These are phyloP conservation scores for Orgyia antiqua DNA, from an alignment of 2,888 invertebrate species.

Conservation along the genomic window DNA sequence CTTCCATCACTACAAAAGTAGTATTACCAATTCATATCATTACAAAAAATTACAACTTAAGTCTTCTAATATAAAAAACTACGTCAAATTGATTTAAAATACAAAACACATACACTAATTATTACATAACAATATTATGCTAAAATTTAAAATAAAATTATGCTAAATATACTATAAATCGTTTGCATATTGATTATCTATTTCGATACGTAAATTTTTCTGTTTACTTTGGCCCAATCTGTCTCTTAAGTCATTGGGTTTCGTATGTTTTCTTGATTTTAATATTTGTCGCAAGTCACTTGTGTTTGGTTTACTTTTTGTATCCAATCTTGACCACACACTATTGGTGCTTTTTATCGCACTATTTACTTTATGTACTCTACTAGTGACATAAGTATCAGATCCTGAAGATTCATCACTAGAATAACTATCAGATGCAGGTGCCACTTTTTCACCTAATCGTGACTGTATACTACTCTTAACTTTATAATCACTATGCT, in stretches of 20 bases:
- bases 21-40: no score
- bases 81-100: no score
- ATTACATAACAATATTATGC: background rate
- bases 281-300: constrained; percentile 59
- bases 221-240: constrained; percentile 57
- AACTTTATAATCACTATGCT: constrained; percentile 25
- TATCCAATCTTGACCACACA: constrained; percentile 79
- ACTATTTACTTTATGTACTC: constrained; percentile 65
- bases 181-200: constrained; percentile 59
- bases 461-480: constrained; percentile 47
- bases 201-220: constrained; percentile 68
- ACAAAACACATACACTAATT: no score
- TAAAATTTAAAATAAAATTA: constrained; percentile 5
- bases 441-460: constrained; percentile 51
- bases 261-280: constrained; percentile 46
- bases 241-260: constrained; percentile 54
- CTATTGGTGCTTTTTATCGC: constrained; percentile 52
- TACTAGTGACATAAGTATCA: constrained; percentile 68
- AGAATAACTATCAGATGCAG: constrained; percentile 26
- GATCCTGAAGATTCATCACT: constrained; percentile 48
- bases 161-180: constrained; percentile 32
- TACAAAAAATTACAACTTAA: no score
- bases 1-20: no score
- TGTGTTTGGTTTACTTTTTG: constrained; percentile 28
- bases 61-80: no score